These are phyloP conservation scores for Serripes groenlandicus DNA, from an alignment of 2,888 invertebrate species.

Conservation along the genomic window DNA sequence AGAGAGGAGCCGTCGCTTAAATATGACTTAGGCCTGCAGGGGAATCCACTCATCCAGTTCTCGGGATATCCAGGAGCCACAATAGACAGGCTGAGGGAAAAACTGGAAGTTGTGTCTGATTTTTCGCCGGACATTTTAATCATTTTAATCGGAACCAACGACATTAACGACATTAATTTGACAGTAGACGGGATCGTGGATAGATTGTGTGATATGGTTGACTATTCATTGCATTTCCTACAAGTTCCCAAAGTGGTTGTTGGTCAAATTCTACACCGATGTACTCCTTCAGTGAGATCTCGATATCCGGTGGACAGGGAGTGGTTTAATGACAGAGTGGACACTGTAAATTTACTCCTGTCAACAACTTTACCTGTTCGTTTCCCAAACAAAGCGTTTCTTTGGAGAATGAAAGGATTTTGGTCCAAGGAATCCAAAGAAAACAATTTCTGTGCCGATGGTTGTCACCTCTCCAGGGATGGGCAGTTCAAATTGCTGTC, in stretches of 20 bases:
- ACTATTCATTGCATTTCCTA: not conserved
- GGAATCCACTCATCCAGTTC: constrained; percentile 7
- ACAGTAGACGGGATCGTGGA: not conserved
- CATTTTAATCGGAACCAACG: constrained; percentile 14
- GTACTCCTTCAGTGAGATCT: not conserved
- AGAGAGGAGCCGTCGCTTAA: not conserved
- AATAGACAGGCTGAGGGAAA: not conserved
- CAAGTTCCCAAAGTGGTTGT: not conserved
- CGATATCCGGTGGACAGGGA: not conserved
- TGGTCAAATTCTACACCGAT: not conserved
- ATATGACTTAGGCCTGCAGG: constrained; percentile 8
- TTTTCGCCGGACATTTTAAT: constrained; percentile 2
- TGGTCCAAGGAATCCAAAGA: constrained; percentile 1
- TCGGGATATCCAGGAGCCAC: constrained; percentile 6
- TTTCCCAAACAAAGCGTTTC: not conserved
- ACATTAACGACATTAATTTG: not conserved
- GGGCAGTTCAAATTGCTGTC: not conserved
- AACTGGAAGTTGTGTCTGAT: not conserved
- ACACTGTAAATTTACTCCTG: not conserved
- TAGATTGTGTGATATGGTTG: not conserved
- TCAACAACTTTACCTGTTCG: not conserved
- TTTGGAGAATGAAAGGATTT: constrained; percentile 6
- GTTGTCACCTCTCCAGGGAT: not conserved
- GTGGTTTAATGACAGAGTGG: constrained; percentile 8
- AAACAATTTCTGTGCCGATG: not conserved